phyloP scores from a whole-genome alignment of 2,113 vertebrate species.

The Hippocampus abdominalis region DNA sequence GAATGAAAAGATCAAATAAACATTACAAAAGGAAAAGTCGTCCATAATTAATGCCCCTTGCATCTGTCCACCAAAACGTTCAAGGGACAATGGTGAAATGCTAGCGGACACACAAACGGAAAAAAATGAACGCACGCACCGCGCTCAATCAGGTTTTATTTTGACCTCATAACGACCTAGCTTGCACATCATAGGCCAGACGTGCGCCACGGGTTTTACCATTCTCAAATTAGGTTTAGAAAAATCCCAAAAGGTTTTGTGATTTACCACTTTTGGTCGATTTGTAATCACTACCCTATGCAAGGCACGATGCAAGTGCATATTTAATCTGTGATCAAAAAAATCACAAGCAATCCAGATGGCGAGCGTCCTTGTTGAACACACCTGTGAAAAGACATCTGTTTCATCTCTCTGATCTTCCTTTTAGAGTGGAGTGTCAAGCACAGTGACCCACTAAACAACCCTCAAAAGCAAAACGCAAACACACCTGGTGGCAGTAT shows the following conservation, averaged over 20 bases:
- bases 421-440: constrained; percentile 14
- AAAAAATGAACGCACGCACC: not conserved
- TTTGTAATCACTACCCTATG: not conserved
- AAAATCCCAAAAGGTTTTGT: not conserved
- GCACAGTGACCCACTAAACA: not conserved
- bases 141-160: not conserved
- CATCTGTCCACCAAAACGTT: too few relatives aligned
- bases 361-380: constrained; percentile 33
- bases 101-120: too few relatives aligned
- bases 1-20: too few relatives aligned
- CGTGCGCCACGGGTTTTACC: not conserved
- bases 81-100: too few relatives aligned
- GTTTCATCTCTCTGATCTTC: constrained; percentile 48
- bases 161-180: not conserved
- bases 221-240: too few relatives aligned
- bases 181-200: not conserved
- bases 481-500: not conserved
- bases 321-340: not conserved
- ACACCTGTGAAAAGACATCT: constrained; percentile 49
- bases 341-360: constrained; percentile 29
- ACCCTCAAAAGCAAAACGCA: not conserved
- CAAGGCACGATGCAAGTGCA: not conserved
- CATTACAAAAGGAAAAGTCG: too few relatives aligned
- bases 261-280: not conserved
- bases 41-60: too few relatives aligned